A percentile compares a stretch with the other conserved stretches of the same genome.
phyloP scores from a whole-genome alignment of 23 tunicate genomes.

The Corella eumyota region DNA sequence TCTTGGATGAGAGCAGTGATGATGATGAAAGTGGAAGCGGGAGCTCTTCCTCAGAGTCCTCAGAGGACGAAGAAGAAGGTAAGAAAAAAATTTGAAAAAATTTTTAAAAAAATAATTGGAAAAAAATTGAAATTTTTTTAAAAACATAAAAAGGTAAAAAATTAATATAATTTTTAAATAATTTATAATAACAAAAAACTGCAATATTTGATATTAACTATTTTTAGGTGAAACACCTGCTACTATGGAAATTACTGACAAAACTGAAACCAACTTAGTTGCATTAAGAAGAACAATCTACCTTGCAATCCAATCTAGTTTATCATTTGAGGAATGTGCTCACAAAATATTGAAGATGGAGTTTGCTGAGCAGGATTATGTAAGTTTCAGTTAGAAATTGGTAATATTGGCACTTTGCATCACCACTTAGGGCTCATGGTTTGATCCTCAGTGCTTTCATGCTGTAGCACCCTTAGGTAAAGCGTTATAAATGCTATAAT shows the following conservation, averaged over 20 bases:
- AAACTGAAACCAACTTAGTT: constrained; percentile 75
- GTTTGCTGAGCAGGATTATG: constrained; percentile 90
- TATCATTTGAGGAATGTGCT: constrained; percentile 93
- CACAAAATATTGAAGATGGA: constrained; percentile 93
- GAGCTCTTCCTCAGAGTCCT: constrained; percentile 28
- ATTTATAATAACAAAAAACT: too few relatives aligned
- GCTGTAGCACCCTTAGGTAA: too few relatives aligned
- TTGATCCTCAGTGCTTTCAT: too few relatives aligned
- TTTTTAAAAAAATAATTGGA: too few relatives aligned
- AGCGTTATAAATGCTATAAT: too few relatives aligned
- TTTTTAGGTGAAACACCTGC: too few relatives aligned
- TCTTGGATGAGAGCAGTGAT: constrained; percentile 73
- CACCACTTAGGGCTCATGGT: too few relatives aligned
- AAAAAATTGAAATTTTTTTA: too few relatives aligned
- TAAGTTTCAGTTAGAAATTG: constrained; percentile 1
- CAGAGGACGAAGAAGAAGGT: constrained; percentile 47
- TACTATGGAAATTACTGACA: constrained; percentile 65
- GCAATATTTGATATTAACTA: too few relatives aligned
- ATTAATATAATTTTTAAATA: too few relatives aligned
- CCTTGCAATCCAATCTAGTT: constrained; percentile 89
- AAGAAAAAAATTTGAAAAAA: background rate
- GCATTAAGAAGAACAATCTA: constrained; percentile 80
- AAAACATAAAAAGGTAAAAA: too few relatives aligned
- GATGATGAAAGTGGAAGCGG: constrained; percentile 32
- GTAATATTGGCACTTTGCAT: too few relatives aligned